Conservation (phyloP, 2,113 vertebrate genomes). For the Rynchops niger region DNA sequence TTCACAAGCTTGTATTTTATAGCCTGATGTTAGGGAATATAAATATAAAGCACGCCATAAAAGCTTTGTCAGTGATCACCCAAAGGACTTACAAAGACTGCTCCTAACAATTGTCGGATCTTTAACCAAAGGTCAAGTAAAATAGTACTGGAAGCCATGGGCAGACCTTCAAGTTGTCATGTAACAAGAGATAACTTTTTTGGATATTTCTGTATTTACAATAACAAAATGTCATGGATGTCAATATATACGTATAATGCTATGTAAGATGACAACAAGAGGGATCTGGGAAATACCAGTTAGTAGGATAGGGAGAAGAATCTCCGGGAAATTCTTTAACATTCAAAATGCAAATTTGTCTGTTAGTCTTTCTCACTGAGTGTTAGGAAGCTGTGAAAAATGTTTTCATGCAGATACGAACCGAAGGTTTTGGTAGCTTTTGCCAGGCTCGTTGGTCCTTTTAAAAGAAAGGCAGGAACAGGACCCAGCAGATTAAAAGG, state of each 20-base stretch:
- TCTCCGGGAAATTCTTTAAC: not conserved
- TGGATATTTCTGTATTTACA: not conserved
- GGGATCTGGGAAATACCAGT: not conserved
- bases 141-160: not conserved
- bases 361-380: not conserved
- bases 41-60: not conserved
- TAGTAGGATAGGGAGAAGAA: not conserved
- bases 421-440: not conserved
- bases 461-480: not conserved
- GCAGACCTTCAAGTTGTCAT: not conserved
- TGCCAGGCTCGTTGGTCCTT: not conserved
- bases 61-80: not conserved
- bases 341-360: not conserved
- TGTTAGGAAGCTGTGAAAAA: not conserved
- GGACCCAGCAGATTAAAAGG: not conserved
- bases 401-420: not conserved
- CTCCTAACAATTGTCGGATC: not conserved
- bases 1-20: slow-evolving; percentile 25
- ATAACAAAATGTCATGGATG: not conserved
- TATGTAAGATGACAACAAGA: not conserved
- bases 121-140: not conserved
- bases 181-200: not conserved
- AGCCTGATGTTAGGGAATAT: slow-evolving; percentile 4
- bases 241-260: too few species aligned
- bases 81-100: not conserved